phyloP scores from a whole-genome alignment of 2,888 invertebrate species.

The Hipparchia semele region DNA sequence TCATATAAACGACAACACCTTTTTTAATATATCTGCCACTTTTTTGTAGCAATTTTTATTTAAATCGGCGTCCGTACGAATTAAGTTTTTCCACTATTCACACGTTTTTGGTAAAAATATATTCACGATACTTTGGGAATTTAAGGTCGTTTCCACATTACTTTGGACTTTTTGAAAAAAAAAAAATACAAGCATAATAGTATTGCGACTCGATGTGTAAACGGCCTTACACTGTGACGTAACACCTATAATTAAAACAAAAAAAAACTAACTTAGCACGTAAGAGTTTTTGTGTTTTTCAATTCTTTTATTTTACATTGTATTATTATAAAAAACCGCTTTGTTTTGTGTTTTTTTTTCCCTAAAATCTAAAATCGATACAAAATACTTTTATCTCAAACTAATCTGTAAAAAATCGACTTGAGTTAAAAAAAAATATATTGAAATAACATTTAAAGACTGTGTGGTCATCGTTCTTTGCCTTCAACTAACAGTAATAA shows the following conservation, averaged over 20 bases:
- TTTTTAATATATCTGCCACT: conserved; percentile 6
- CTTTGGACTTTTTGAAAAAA: background rate
- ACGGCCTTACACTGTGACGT: conserved; percentile 17
- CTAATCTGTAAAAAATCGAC: too few relatives aligned
- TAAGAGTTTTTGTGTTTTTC: conserved; percentile 48
- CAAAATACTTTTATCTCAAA: too few relatives aligned
- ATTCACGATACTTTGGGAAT: conserved; percentile 15
- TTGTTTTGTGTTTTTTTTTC: conserved; percentile 21
- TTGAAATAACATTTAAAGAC: too few relatives aligned
- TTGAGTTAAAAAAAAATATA: too few relatives aligned
- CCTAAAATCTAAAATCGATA: too few relatives aligned
- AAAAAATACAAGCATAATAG: conserved; percentile 3
- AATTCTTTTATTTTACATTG: conserved; percentile 46
- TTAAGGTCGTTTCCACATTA: conserved; percentile 16
- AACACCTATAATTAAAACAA: conserved; percentile 22
- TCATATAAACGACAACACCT: conserved; percentile 3
- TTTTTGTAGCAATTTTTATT: background rate
- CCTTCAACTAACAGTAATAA: background rate
- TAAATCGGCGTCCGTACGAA: conserved; percentile 1
- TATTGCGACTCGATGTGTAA: conserved; percentile 17
- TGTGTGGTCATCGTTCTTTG: too few relatives aligned
- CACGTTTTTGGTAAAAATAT: conserved; percentile 10
- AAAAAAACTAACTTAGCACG: conserved; percentile 36
- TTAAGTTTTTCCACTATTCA: background rate
- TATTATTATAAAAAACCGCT: conserved; percentile 36